These are phyloP conservation scores for Porites australiensis DNA, from an alignment of 64 coral and sea anemone genomes.

Conservation along the genomic window DNA sequence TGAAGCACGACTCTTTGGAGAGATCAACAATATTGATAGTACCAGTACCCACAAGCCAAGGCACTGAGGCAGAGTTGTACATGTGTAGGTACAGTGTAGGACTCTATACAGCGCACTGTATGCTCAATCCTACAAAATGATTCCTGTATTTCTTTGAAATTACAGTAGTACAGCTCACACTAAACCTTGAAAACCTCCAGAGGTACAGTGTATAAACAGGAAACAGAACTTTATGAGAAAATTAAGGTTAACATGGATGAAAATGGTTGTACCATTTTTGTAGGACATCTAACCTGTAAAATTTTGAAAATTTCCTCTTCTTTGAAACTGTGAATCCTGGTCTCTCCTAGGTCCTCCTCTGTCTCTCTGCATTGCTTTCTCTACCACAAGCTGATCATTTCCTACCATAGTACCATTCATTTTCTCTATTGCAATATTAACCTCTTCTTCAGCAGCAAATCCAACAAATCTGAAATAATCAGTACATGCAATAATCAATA, in stretches of 20 bases:
- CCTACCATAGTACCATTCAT: constrained; percentile 58
- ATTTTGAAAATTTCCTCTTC: constrained; percentile 62
- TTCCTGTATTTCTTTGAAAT: too few relatives aligned
- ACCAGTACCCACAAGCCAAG: too few relatives aligned
- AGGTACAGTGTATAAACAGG: too few relatives aligned
- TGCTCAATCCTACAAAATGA: too few relatives aligned
- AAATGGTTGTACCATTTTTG: not conserved
- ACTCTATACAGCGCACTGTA: too few relatives aligned
- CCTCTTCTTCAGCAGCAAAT: constrained; percentile 56
- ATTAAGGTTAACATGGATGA: not conserved
- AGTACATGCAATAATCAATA: not conserved
- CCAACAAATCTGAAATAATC: constrained; percentile 58
- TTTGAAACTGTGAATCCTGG: not conserved
- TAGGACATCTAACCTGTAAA: constrained; percentile 15
- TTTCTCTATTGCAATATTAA: constrained; percentile 26
- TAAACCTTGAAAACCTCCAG: too few relatives aligned
- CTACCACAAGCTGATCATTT: constrained; percentile 21
- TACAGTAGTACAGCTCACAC: too few relatives aligned
- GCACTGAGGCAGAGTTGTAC: too few relatives aligned
- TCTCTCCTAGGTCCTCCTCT: not conserved
- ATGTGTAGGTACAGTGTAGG: too few relatives aligned
- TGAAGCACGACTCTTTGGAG: too few relatives aligned
- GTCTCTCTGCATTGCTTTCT: constrained; percentile 49
- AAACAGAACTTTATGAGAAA: too few relatives aligned
- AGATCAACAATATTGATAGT: too few relatives aligned